A percentile compares a stretch with the other conserved stretches of the same genome.
Conservation (phyloP, 2,888 invertebrate species). For the Opisthograptis luteolata region DNA sequence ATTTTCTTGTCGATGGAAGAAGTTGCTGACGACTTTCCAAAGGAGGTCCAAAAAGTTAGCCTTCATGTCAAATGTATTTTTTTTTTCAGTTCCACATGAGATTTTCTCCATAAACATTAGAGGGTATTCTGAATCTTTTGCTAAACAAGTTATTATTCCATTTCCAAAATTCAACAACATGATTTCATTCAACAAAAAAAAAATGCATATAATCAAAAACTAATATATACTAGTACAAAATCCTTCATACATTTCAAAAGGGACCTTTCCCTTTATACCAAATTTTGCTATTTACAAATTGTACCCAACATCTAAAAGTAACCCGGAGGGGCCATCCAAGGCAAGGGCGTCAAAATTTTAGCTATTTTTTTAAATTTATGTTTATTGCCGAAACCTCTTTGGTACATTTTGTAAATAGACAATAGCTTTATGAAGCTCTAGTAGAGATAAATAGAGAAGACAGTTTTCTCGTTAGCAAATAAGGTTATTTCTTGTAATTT, state of each 20-base stretch:
- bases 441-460: not conserved
- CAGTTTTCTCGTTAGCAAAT: not conserved
- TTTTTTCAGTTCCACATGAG: no score
- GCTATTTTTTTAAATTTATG: not conserved
- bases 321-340: no score
- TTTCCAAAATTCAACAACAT: constrained; percentile 52
- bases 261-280: not conserved
- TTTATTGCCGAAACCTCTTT: no score
- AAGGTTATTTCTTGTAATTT: no score
- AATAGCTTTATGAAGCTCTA: not conserved
- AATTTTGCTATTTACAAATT: constrained; percentile 15
- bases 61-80: no score
- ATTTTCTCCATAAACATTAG: no score
- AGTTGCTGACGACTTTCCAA: no score
- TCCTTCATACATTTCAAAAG: constrained; percentile 16
- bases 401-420: not conserved
- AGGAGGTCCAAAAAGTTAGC: no score
- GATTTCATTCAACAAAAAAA: constrained; percentile 63
- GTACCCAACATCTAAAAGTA: constrained; percentile 12
- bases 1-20: not conserved
- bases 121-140: no score
- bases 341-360: no score
- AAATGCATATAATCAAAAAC: constrained; percentile 59
- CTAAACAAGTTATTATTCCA: constrained; percentile 20
- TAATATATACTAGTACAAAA: constrained; percentile 54